phyloP scores from a whole-genome alignment of 2,888 invertebrate species.

The Lasioglossum figueresi region DNA sequence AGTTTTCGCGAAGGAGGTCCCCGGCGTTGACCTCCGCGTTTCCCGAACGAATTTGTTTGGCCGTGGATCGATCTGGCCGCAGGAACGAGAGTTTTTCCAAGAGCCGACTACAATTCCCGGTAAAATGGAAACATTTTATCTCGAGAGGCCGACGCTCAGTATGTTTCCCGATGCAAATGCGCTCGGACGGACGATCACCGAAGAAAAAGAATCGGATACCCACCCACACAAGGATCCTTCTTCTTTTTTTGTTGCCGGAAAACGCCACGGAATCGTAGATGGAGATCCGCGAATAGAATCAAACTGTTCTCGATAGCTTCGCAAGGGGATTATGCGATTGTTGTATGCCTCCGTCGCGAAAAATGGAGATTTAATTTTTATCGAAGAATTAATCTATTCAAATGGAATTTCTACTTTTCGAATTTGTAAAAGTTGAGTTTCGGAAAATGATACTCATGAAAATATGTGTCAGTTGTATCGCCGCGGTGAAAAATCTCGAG shows the following conservation, averaged over 20 bases:
- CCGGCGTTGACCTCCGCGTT: slow-evolving; percentile 29
- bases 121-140: slow-evolving; percentile 56
- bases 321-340: background rate
- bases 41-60: slow-evolving; percentile 39
- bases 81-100: slow-evolving; percentile 21
- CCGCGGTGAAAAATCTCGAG: background rate
- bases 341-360: background rate
- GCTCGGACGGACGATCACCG: background rate
- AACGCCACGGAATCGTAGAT: slow-evolving; percentile 2
- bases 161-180: slow-evolving; percentile 47
- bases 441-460: background rate
- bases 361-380: background rate
- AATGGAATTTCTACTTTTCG: background rate
- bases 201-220: background rate
- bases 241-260: background rate
- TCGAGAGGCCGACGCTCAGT: slow-evolving; percentile 33
- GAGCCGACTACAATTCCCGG: slow-evolving; percentile 20
- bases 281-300: background rate
- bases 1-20: slow-evolving; percentile 17
- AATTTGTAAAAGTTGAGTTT: background rate
- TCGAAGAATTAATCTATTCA: background rate
- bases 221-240: background rate
- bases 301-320: background rate
- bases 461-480: background rate
- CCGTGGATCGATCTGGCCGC: slow-evolving; percentile 45